phyloP scores from a whole-genome alignment of 2,113 vertebrate genomes.

The Sinosuthora webbiana region DNA sequence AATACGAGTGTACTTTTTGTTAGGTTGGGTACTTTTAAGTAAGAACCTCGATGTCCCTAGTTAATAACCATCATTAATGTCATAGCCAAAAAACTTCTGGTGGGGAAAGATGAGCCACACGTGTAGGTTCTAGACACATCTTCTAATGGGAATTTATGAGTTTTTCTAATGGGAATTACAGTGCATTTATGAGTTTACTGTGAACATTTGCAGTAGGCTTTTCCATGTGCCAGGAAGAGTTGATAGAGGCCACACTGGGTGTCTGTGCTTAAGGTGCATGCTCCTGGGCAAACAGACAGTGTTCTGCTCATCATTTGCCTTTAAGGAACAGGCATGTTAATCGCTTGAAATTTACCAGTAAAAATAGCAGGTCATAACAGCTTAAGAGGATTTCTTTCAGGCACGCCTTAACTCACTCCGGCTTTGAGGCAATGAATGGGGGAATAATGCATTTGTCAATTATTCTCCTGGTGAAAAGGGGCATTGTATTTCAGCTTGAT shows the following conservation, averaged over 20 bases:
- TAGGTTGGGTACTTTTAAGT: background rate
- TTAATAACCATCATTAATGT: background rate
- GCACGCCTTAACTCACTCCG: background rate
- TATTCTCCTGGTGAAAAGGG: slow-evolving; percentile 20
- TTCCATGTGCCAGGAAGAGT: background rate
- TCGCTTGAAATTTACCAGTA: background rate
- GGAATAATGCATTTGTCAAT: slow-evolving; percentile 26
- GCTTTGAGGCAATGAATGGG: background rate
- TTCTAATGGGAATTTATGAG: background rate
- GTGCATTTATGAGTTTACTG: background rate
- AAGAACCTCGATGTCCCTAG: background rate
- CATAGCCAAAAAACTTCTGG: background rate
- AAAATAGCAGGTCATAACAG: background rate
- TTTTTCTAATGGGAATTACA: background rate
- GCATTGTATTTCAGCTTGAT: slow-evolving; percentile 11
- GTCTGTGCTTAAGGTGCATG: background rate
- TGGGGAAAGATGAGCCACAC: background rate
- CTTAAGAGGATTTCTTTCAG: slow-evolving; percentile 1
- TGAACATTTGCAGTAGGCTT: background rate
- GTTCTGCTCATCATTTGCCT: background rate
- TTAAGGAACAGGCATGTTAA: background rate
- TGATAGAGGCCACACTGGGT: rapidly evolving
- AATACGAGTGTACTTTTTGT: background rate
- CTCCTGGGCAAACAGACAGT: background rate
- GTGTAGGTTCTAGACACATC: background rate